Percentiles rank a stretch among this genome's conserved stretches.
Conservation (phyloP, 2,113 vertebrate genomes). For the Gorsachius goisagi region DNA sequence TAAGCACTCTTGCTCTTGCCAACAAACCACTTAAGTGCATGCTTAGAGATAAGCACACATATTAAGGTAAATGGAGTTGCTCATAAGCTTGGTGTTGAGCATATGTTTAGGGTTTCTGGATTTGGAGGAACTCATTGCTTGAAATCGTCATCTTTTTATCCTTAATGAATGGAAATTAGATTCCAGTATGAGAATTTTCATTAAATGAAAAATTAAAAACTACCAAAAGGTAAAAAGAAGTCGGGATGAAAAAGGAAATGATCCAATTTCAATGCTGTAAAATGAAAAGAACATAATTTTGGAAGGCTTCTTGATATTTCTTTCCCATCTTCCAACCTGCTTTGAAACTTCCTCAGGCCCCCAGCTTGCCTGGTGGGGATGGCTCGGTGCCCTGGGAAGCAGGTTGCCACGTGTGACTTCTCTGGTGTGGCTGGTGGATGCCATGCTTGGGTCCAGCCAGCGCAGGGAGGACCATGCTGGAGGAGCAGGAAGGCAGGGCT, state of each 20-base stretch:
- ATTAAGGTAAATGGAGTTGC: background rate
- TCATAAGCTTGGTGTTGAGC: background rate
- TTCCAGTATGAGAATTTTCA: background rate
- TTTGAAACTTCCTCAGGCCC: background rate
- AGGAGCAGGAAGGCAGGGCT: background rate
- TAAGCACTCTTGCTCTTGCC: conserved; percentile 8
- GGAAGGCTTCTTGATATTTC: too few relatives aligned
- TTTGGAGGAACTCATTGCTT: background rate
- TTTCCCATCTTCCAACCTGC: background rate
- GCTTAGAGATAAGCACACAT: background rate
- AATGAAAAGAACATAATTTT: background rate
- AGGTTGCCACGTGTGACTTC: fast-evolving
- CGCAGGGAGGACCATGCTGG: background rate
- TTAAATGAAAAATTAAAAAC: background rate
- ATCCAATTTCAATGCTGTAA: background rate
- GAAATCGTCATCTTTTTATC: background rate
- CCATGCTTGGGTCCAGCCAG: fast-evolving
- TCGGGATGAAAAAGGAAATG: background rate
- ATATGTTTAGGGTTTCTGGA: background rate
- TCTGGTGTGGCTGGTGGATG: background rate
- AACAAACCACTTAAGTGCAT: conserved; percentile 36
- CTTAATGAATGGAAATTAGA: background rate
- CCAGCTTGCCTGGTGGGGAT: background rate
- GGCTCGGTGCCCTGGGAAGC: background rate
- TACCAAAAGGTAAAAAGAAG: background rate